Evolutionary conservation across 1,140 invertebrate genomes (phyloP), one percentile per base, ranked within the genome.

Genomic region (Ptiloglossa arizonensis): DNA sequence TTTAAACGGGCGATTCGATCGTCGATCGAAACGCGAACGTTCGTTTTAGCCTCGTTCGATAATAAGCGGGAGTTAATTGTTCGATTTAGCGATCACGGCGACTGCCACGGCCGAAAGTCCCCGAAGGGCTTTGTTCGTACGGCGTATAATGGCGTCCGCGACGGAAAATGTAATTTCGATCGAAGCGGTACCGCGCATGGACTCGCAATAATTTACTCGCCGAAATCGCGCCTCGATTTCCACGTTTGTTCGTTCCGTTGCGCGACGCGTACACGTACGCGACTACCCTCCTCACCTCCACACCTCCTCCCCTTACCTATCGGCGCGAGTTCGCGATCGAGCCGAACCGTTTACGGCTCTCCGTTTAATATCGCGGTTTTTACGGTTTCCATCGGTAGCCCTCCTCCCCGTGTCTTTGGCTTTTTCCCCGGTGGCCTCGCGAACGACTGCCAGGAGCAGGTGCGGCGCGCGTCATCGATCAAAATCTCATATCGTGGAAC

Each of bases 61-160:
- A 48, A 75, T 68, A 67, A 67, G n/a, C 63, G 41, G 9, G 38
- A 27, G 72, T 75, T 69, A 69, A 76, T 76, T 60, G 73, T 69
- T 60, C 35, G 54, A 76, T 76, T 59, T 69, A 59, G 64, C 13
- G 8, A 38, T 4, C n/a, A n/a, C 41, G 27, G 22, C 19, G 5
- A 1, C 22, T 1, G 56, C 1, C 41, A n/a, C 29, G 35, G 57
- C n/a, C 52, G 54, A 32, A 48, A 38, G n/a, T 32, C 22, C 64
- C 59, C n/a, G 24, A 9, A 69, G 73, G 63, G 32, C 44, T 69
- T 76, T 38, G 46, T 76, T 76, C 50, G 64, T 59, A 60, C 29
- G 1, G 22, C 32, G 54, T 22, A 29, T 41, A 69, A 68, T 50
- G 13, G 54, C 6, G 13, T 8, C 64, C 11, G 0, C 11, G 29